Evolutionary conservation across 1,140 invertebrate species (phyloP), one percentile per base, ranked within the genome.

Genomic region (Penaeus japonicus): DNA sequence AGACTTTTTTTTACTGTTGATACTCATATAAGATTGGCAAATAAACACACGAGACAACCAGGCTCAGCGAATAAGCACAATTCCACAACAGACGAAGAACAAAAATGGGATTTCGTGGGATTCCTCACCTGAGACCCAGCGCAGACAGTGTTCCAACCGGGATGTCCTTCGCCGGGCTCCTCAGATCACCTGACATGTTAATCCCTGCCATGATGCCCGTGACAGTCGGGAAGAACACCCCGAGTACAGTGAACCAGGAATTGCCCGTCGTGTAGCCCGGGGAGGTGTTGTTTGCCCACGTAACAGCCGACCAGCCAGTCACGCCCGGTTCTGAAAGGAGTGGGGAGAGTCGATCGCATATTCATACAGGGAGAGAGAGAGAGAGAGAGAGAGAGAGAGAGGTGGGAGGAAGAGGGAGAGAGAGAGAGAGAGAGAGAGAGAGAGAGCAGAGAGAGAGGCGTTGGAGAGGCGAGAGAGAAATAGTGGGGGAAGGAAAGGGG

Each of bases 111-210:
- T 7, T 7, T 4, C 35, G 7, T 4, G 35, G 57, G 54, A 22
- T 12, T 62, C 27, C 57, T 59, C 94, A 96, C 95, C 96, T 96
- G 62, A 96, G 96, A 82, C 96, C 95, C 88, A 99, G 95, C 77
- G 98, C 97, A 47, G 97, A 96, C 39, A 99, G 93, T 5, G 98
- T 98, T 57, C 98, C 98, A 93, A 97, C 96, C 4, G 98, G 97
- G 92, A 99, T 99, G 92, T 98, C 97, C 70, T 95, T 95, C 18
- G 96, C 96, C 0, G 98, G 98, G 91, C 98, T 96, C 85, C 95
- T 95, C 65, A 99, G 94, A 93, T 99, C 98, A 20, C 98, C 98
- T 93, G 97, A 98, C 98, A 99, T 99, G 92, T 99, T 99, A 90
- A 99, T 97, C 70, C 98, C 98, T 70, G 98, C 97, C 87, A 99